Evolutionary conservation across 2,888 invertebrate species (phyloP), one percentile per base, ranked within the genome.

Genomic region (Xanthorhoe designata): DNA sequence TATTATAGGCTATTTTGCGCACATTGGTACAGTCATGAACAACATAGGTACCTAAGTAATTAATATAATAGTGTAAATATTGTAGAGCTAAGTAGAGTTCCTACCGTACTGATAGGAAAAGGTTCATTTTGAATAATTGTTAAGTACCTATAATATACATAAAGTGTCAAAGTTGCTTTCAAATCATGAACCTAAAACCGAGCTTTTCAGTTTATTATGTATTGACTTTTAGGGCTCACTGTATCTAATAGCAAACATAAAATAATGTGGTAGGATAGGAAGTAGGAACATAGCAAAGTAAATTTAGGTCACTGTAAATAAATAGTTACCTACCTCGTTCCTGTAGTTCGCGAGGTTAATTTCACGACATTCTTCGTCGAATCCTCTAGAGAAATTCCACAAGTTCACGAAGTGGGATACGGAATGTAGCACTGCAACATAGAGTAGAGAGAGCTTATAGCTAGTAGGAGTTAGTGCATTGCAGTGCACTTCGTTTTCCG

Each of bases 321-420:
- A 58, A 73, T 78, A 82, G 58, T 73, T 77, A 84, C 88, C n/a
- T 87, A 92, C 92, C 90, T 92, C 88, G 77, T 91, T 85, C 77
- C 81, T 91, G 78, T 89, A 91, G 71, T 76, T 81, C 15, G 94
- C 94, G 71, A 94, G 89, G 82, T 94, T 94, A 76, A 94, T 89
- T 74, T 92, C 93, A 29, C 72, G 76, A 70, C 83, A 81, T 68
- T 78, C 75, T 61, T 86, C 83, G 76, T 94, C 91, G 85, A 90
- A 94, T 71, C 89, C 84, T 71, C 87, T 86, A 49, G 94, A 94
- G 84, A 94, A 94, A 84, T 94, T 94, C 88, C 92, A 90, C 73
- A 94, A 87, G 84, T 94, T 94, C 66, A 90, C 85, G 72, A 94
- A 88, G 80, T 94, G 94, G 54, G 94, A 94, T 73, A 88, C 84